Evolutionary conservation across 2,888 invertebrate genomes (phyloP).

Genomic region (Diarsia rubi): DNA sequence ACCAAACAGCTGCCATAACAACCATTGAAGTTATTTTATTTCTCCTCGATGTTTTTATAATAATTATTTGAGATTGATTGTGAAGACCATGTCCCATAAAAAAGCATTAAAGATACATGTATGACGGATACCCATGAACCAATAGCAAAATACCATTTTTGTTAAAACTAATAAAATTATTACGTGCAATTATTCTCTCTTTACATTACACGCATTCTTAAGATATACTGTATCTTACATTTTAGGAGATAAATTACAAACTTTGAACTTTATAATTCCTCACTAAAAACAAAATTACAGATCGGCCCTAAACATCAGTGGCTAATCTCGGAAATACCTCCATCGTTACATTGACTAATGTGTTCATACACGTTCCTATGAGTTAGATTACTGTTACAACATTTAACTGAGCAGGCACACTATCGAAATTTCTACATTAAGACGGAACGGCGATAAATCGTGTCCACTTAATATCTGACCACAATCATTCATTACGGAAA

Average conservation of each 20-base stretch:
- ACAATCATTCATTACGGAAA: conserved; percentile 84
- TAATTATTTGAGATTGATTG: background rate
- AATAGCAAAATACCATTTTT: conserved; percentile 53
- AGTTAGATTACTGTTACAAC: conserved; percentile 82
- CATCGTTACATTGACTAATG: conserved; percentile 85
- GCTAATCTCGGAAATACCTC: conserved; percentile 79
- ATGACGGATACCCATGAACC: conserved; percentile 20
- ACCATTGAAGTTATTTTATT: background rate
- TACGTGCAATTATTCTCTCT: conserved; percentile 69
- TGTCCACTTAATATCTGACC: conserved; percentile 86
- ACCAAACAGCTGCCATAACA: background rate
- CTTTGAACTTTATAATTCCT: conserved; percentile 80
- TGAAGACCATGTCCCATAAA: background rate
- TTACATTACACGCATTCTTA: conserved; percentile 59
- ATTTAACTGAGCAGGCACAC: conserved; percentile 81
- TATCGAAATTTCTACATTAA: conserved; percentile 86
- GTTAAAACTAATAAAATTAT: conserved; percentile 69
- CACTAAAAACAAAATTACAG: conserved; percentile 75
- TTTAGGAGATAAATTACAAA: conserved; percentile 79
- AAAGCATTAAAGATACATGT: conserved; percentile 37
- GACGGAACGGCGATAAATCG: conserved; percentile 82
- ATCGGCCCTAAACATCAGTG: conserved; percentile 76
- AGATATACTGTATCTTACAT: conserved; percentile 60
- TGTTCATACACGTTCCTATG: conserved; percentile 78
- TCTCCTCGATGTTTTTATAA: background rate